Base-by-base conservation (phyloP, 2,113 vertebrate species). In the Antigone vipio region DNA sequence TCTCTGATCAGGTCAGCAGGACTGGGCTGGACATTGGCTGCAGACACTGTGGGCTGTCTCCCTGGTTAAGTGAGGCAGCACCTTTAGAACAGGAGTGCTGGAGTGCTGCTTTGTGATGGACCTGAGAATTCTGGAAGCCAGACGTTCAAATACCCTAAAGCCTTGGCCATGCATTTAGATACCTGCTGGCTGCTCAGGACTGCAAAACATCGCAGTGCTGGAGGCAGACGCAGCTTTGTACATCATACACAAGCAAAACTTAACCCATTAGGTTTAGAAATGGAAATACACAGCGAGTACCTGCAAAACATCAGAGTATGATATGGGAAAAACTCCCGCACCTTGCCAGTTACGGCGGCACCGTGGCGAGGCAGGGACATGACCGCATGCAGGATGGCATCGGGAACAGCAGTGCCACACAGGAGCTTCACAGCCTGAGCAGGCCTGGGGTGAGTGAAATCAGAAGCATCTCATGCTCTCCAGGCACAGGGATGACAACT, bases 331-430 rank as follows among this genome's bases (percentile, higher is more conserved):
- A 59, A 15, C 23, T 76, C 32, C 56, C 17, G 40, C 30, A 12
- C 45, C 30, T 29, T 9, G n/a, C 27, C 52, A 64, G 53, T 12
- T 24, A 55, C 0, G 5, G 42, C 23, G 38, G 32, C 29, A 38
- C 44, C 21, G 18, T 17, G 34, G 45, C 45, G 34, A 42, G 11
- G 52, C 32, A 66, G 45, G 73, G 63, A 34, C 35, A 52, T 19
- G 17, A 10, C 9, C 0, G 0, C 2, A 1, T 4, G 17, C 29
- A 27, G 64, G 45, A 66, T 4, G 12, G 62, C 24, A 56, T 0
- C 4, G 2, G 68, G 82, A 71, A 52, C 0, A 3, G 15, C 32
- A n/a, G 44, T 5, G 49, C 22, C 47, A 49, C n/a, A 45, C 13
- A 8, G 20, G 35, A 73, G 40, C 9, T 35, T 64, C 68, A 55